Base-by-base conservation (phyloP, 2,797 vertebrate genomes). In the Mormyrops boulengeri region DNA sequence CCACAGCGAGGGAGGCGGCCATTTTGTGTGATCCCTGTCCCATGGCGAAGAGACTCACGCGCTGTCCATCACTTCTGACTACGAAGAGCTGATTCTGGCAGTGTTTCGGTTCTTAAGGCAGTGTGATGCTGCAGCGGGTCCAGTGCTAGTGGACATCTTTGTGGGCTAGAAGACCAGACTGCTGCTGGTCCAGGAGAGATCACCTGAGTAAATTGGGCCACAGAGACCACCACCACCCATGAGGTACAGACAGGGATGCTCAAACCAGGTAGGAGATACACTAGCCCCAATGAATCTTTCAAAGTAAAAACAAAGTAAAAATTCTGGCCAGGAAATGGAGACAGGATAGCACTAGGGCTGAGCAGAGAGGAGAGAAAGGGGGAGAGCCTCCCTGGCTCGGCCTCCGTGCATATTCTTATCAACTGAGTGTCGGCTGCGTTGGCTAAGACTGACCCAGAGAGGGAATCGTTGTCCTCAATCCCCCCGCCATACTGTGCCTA, bases 381-480 rank as follows among this genome's bases (percentile, higher is more conserved):
- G 55, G 55, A 47, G 69, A 89, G 88, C n/a, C 47, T 22, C 69
- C 49, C 22, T 55, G 55, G 47, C 85, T 12, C n/a, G 0, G 73
- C 41, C 82, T 57, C 22, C 90, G 90, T 90, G 92, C 90, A 89
- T 93, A 94, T 89, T 91, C 93, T 90, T 93, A 92, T 93, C 91
- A 89, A 3, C 92, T 90, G 92, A 85, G 80, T 92, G 92, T 93
- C 92, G 93, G 95, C 95, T 94, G 94, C 85, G 3, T 88, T 92
- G 93, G 94, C 93, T 94, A 93, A 92, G 66, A 94, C 93, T 90
- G 94, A 94, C 92, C 94, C 90, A 91, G 94, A 94, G 94, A 94
- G 94, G 94, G 94, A 95, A 95, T 95, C 94, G 94, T 93, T 95
- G 93, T 93, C 94, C 93, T 94, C 94, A 95, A 95, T 95, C 95